phyloP scores from a whole-genome alignment of 2,113 vertebrate genomes.

The Syngnathus scovelli region DNA sequence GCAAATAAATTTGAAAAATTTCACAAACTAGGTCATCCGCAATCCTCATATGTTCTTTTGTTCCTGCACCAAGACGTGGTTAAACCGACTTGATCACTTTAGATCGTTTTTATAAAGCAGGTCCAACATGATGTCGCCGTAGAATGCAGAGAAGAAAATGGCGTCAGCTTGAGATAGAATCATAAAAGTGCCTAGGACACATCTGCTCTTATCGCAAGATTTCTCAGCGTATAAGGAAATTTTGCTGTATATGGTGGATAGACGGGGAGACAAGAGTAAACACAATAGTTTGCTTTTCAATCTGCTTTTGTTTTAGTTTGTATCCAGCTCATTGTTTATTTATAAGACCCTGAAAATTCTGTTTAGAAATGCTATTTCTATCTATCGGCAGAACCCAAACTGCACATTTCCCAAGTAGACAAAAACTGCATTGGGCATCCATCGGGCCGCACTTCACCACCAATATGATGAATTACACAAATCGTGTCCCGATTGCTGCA shows the following conservation, averaged over 20 bases:
- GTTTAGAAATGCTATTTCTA: background rate
- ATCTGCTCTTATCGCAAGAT: constrained; percentile 21
- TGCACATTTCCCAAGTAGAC: background rate
- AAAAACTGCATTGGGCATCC: background rate
- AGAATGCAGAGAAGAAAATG: constrained; percentile 18
- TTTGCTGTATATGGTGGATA: background rate
- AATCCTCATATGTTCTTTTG: constrained; percentile 1
- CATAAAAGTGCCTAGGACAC: constrained; percentile 22
- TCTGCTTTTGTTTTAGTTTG: background rate
- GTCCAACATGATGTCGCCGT: background rate
- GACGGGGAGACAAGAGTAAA: constrained; percentile 3
- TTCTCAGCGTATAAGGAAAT: background rate
- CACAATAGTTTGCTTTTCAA: background rate
- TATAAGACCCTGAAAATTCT: constrained; percentile 1
- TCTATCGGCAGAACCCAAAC: background rate
- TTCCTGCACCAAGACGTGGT: background rate
- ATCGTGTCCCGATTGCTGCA: too few relatives aligned
- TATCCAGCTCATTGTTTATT: background rate
- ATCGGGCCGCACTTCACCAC: background rate
- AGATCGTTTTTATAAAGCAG: constrained; percentile 10
- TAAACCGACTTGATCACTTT: constrained; percentile 1
- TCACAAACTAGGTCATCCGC: constrained; percentile 41
- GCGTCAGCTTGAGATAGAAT: constrained; percentile 10
- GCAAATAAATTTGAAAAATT: constrained; percentile 34
- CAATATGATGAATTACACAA: background rate